Conservation (phyloP, 2,797 vertebrate species). For the Gallinago nigripennis region DNA sequence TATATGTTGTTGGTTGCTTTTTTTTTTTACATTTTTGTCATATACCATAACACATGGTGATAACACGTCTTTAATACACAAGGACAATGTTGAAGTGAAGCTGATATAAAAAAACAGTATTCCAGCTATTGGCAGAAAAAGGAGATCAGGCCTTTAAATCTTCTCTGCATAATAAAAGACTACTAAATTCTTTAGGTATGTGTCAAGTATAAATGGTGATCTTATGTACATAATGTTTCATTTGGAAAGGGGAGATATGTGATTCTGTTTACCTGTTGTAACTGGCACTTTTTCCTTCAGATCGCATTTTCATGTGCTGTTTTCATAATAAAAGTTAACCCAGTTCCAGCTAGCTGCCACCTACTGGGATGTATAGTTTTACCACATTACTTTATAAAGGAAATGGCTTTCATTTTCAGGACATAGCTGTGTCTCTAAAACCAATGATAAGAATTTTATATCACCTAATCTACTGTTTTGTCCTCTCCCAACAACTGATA, state of each 20-base stretch:
- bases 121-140: not conserved
- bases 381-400: constrained; percentile 53
- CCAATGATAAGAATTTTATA: not conserved
- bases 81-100: constrained; percentile 39
- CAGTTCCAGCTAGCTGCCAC: constrained; percentile 72
- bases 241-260: not conserved
- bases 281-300: constrained; percentile 47
- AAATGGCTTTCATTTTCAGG: constrained; percentile 49
- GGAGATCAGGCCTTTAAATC: constrained; percentile 34
- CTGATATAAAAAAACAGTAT: not conserved
- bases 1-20: not conserved
- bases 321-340: constrained; percentile 73
- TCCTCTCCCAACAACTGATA: not conserved
- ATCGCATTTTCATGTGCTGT: constrained; percentile 67
- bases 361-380: constrained; percentile 70
- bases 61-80: constrained; percentile 34
- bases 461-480: not conserved
- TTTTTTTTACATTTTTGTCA: constrained; percentile 19
- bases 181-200: not conserved
- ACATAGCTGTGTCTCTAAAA: constrained; percentile 5
- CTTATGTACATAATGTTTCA: constrained; percentile 13
- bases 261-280: constrained; percentile 58
- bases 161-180: constrained; percentile 9
- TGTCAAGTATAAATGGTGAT: not conserved
- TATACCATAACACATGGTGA: not conserved